Base-by-base conservation (phyloP, 2,113 vertebrate species). In the Nycticorax nycticorax region DNA sequence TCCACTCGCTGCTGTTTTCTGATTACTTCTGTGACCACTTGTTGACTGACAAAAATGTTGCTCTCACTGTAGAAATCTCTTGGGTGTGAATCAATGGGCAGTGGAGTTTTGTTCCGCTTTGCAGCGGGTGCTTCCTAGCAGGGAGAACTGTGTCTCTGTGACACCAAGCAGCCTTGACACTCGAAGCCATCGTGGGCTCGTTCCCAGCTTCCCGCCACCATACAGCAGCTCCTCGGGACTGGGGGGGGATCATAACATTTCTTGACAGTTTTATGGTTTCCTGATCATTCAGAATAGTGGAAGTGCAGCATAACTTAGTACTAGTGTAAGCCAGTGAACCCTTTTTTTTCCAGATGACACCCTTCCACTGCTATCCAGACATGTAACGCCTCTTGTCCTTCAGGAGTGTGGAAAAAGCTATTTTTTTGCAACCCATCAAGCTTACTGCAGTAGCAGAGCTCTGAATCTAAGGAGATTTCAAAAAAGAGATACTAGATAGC, bases 141-240 rank as follows among this genome's bases (percentile, higher is more conserved):
- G 37, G 35, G 23, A 43, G 55, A 35, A 47, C 16, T 6, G 22
- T 64, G 27, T 72, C 10, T 41, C 72, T 11, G 21, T 55, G 82
- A 67, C 32, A 19, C 20, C 39, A 32, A 63, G 47, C 23, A 30
- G 43, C 52, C 43, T 82, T 48, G 1, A 1, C 0, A 0, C 30
- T 59, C 0, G 0, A 9, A 50, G 22, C 3, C 2, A 11, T 14
- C 0, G 1, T 12, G 20, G 30, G 20, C 33, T 72, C 4, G 1
- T 66, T 79, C 57, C n/a, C 28, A 71, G 43, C 12, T 63, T 16
- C 18, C 14, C 0, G 0, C 24, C 23, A 12, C 12, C 0, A 0
- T 8, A 18, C 32, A 52, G 33, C 37, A 67, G 14, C n/a, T 71
- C 43, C 32, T 85, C 2, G 5, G 47, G 26, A 27, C 1, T 41